Base-by-base conservation (phyloP, 2,888 invertebrate species). In the Melanostoma mellinum region DNA sequence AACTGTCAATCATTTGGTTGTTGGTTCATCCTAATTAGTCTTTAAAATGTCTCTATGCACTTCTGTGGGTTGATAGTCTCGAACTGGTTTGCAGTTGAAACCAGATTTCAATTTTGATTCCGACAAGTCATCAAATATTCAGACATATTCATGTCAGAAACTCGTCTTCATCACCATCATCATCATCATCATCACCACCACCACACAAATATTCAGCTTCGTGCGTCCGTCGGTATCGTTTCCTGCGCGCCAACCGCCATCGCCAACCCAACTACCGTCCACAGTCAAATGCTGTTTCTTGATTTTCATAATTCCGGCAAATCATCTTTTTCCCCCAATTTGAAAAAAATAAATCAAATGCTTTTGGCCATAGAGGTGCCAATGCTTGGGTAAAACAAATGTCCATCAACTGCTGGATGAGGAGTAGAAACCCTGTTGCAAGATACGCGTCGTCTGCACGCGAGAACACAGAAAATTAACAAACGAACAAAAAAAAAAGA, bases 61-160 rank as follows among this genome's bases (percentile, higher is more conserved):
- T 9, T 55, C 67, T 68, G 77, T 73, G 55, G 65, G 72, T 20
- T 30, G 71, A n/a, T n/a, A 6, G 10, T 53, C 3, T 1, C 20
- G 9, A 53, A 75, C 69, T 38, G 63, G 76, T 76, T 76, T 20
- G 20, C 42, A 38, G 48, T 44, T 8, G 33, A 40, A 46, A 53
- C 58, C 63, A 67, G 36, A 75, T 71, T 74, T 65, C 58, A 60
- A 71, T 60, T 80, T 63, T 63, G 50, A 72, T 67, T 71, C 81
- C 60, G 81, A 81, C 76, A 81, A 81, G 58, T 61, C 65, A 77
- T 76, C 81, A 81, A 81, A 76, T 71, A 76, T 60, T 76, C 81
- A 72, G 76, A 76, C 81, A 65, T 38, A 80, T 75, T 76, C 71
- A 77, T 68, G 77, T 82, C 81, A 77, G 55, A 77, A 68, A 82